Conservation (phyloP, 2,113 vertebrate genomes). For the Gallinago jamesoni region DNA sequence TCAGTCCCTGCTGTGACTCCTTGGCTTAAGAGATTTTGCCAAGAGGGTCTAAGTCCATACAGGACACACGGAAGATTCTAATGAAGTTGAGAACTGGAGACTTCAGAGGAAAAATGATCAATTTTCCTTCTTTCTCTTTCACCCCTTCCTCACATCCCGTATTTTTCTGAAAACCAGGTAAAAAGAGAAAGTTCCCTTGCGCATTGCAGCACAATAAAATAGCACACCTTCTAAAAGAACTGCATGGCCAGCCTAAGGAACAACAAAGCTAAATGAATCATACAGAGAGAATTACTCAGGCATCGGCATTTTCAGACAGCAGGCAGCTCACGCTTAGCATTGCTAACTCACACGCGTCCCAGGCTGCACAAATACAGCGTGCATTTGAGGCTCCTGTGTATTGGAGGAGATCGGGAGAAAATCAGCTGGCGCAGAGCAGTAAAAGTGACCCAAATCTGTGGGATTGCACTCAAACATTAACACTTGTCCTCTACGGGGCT, state of each 20-base stretch:
- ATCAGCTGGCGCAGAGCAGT: neutral
- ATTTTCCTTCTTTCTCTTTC: neutral
- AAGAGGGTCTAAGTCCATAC: neutral
- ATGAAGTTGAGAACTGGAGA: neutral
- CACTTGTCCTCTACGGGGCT: neutral
- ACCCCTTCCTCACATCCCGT: neutral
- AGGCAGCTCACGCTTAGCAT: neutral
- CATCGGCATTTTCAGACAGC: neutral
- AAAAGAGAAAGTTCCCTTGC: slow-evolving; percentile 2
- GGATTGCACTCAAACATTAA: neutral
- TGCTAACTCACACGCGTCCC: neutral
- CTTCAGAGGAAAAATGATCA: neutral
- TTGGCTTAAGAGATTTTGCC: neutral
- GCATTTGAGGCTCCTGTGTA: neutral
- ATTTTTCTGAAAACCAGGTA: neutral
- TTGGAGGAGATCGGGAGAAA: neutral
- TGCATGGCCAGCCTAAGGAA: neutral
- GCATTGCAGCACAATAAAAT: neutral
- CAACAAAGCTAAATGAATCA: neutral
- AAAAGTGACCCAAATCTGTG: neutral
- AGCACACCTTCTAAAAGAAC: neutral
- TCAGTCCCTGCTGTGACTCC: neutral
- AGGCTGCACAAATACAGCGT: neutral
- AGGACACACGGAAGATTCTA: neutral
- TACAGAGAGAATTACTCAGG: neutral